Percentiles rank a stretch among this genome's conserved stretches.
These are phyloP conservation scores for Scaptodrosophila lebanonensis DNA, from an alignment of 1,140 invertebrate genomes.

Conservation along the genomic window DNA sequence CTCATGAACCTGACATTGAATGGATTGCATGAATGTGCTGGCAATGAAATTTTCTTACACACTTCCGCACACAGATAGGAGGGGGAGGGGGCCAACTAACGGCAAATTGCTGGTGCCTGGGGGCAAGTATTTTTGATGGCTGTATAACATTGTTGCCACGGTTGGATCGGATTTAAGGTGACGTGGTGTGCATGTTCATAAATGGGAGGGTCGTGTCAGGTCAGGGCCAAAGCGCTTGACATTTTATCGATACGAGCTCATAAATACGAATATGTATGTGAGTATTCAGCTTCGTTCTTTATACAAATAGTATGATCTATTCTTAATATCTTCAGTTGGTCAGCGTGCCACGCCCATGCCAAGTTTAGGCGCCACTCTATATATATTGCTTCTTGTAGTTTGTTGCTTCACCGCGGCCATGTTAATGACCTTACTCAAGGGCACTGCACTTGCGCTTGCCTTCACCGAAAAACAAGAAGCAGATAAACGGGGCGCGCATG, in stretches of 20 bases:
- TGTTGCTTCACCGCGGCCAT: constrained; percentile 4
- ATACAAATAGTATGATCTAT: not conserved
- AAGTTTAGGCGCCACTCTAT: not conserved
- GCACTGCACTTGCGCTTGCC: constrained; percentile 38
- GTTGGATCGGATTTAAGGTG: not conserved
- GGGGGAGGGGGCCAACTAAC: too few species aligned
- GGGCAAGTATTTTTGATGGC: constrained; percentile 15
- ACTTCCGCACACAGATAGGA: too few species aligned
- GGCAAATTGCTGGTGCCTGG: too few species aligned
- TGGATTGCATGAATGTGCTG: constrained; percentile 42
- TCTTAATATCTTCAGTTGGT: constrained; percentile 7
- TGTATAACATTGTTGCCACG: not conserved
- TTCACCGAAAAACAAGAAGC: too few species aligned
- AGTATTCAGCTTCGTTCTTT: too few species aligned
- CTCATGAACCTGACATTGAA: constrained; percentile 55
- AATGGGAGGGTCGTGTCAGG: constrained; percentile 51
- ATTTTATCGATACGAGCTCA: constrained; percentile 30
- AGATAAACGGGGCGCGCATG: constrained; percentile 8
- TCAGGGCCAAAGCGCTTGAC: constrained; percentile 44
- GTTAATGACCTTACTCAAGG: constrained; percentile 62
- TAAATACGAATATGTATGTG: constrained; percentile 26
- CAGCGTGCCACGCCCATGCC: not conserved
- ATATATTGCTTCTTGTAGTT: not conserved
- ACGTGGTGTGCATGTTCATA: constrained; percentile 2
- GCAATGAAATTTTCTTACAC: constrained; percentile 35